Evolutionary conservation across 2,113 vertebrate species (phyloP).

Genomic region (Nibea coibor): DNA sequence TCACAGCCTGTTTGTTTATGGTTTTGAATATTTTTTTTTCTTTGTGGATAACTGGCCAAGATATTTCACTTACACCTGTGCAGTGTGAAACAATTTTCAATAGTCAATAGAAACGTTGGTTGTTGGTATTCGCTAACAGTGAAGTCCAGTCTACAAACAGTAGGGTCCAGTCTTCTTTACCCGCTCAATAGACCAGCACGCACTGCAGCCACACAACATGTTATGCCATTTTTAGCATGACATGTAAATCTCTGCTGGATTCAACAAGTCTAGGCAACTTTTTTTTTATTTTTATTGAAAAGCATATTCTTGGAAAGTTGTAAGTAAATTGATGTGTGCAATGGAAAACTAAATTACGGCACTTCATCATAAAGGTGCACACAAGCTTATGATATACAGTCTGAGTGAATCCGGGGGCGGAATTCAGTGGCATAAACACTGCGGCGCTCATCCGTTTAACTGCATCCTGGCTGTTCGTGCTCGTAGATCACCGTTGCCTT

Average conservation of each 20-base stretch:
- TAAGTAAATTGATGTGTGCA: slow-evolving; percentile 23
- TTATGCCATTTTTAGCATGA: background rate
- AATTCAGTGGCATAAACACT: slow-evolving; percentile 40
- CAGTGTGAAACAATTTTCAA: background rate
- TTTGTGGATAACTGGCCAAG: background rate
- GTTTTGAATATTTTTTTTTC: background rate
- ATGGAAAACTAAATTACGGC: slow-evolving; percentile 43
- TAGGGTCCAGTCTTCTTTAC: background rate
- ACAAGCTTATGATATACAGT: slow-evolving; percentile 38
- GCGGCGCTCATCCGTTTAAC: slow-evolving; percentile 61
- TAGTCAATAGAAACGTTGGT: background rate
- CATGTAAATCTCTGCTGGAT: slow-evolving; percentile 30
- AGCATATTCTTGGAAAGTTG: slow-evolving; percentile 1
- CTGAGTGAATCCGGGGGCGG: slow-evolving; percentile 19
- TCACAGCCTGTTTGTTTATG: slow-evolving; percentile 14
- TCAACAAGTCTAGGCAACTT: slow-evolving; percentile 25
- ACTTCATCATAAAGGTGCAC: slow-evolving; percentile 51
- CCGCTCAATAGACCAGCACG: slow-evolving; percentile 1
- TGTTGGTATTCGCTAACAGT: background rate
- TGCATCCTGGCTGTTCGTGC: slow-evolving; percentile 49
- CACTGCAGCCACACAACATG: background rate
- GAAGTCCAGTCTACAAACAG: background rate
- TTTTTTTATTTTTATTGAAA: slow-evolving; percentile 28
- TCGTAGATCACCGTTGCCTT: slow-evolving; percentile 62
- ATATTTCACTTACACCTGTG: background rate